Conservation (phyloP, 2,888 invertebrate species). For the Epinotia ramella region DNA sequence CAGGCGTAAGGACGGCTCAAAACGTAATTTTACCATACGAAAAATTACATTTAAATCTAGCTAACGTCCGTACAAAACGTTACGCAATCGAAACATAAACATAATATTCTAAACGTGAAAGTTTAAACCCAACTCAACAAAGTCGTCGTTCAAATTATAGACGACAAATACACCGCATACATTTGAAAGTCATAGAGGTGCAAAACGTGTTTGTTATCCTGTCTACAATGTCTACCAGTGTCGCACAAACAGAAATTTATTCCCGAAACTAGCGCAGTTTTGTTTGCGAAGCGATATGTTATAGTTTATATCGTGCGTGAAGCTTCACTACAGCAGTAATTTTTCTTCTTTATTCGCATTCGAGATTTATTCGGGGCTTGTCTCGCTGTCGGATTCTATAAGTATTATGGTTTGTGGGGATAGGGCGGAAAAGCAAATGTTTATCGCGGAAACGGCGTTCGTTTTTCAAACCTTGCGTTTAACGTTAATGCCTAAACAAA, state of each 20-base stretch:
- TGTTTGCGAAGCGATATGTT: constrained; percentile 45
- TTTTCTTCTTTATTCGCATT: constrained; percentile 52
- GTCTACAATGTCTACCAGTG: constrained; percentile 23
- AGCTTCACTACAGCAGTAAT: constrained; percentile 51
- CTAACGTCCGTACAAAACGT: background rate
- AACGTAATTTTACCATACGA: too few relatives aligned
- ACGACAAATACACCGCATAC: constrained; percentile 9
- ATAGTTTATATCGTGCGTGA: constrained; percentile 52
- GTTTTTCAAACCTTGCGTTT: constrained; percentile 9
- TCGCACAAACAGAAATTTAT: constrained; percentile 29
- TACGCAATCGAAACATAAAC: background rate
- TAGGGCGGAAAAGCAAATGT: constrained; percentile 20
- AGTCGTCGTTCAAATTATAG: constrained; percentile 6
- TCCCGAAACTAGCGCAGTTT: constrained; percentile 23
- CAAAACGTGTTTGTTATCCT: constrained; percentile 21
- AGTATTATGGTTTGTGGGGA: constrained; percentile 51
- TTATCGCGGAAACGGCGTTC: background rate
- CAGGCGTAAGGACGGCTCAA: too few relatives aligned
- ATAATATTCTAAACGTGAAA: background rate
- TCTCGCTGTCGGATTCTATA: constrained; percentile 58
- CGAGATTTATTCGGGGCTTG: constrained; percentile 59
- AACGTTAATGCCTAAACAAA: background rate
- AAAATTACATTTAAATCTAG: too few relatives aligned
- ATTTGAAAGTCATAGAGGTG: constrained; percentile 23
- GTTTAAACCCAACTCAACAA: background rate